Percentiles rank a stretch among this genome's conserved stretches.
Evolutionary conservation across 2,113 vertebrate genomes (phyloP).

Genomic region (Marmota monax): DNA sequence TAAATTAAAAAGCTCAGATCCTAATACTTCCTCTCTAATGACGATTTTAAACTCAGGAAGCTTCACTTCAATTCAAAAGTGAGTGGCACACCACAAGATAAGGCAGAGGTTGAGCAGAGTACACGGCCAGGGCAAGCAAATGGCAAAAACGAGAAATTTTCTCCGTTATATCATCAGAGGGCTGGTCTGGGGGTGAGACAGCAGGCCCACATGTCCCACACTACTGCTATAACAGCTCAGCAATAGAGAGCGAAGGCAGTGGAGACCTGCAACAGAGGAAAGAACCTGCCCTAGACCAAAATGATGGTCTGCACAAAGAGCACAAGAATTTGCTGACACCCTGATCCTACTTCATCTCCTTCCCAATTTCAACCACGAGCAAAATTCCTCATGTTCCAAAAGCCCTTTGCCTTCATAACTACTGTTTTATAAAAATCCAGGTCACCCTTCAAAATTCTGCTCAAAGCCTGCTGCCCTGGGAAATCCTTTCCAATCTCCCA

Average conservation of each 20-base stretch:
- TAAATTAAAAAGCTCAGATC: not conserved
- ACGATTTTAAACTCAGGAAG: not conserved
- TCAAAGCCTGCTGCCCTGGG: not conserved
- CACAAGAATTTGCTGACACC: not conserved
- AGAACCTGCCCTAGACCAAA: not conserved
- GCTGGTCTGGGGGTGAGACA: not conserved
- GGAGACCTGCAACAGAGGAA: not conserved
- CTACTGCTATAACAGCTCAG: not conserved
- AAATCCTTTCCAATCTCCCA: not conserved
- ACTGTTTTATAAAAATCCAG: not conserved
- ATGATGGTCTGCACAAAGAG: rapidly evolving
- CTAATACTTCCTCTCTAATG: not conserved
- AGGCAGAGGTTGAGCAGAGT: not conserved
- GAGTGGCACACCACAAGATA: not conserved
- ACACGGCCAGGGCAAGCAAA: not conserved
- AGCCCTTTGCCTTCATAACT: not conserved
- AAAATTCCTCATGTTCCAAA: not conserved
- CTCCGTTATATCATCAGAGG: not conserved
- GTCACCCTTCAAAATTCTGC: not conserved
- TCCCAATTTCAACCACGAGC: not conserved
- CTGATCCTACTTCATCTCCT: not conserved
- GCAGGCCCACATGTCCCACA: not conserved
- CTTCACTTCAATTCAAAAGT: not conserved
- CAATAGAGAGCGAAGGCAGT: not conserved
- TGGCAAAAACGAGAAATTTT: not conserved